Conservation (phyloP, 2,888 invertebrate genomes). For the Caenorhabditis sp. region DNA sequence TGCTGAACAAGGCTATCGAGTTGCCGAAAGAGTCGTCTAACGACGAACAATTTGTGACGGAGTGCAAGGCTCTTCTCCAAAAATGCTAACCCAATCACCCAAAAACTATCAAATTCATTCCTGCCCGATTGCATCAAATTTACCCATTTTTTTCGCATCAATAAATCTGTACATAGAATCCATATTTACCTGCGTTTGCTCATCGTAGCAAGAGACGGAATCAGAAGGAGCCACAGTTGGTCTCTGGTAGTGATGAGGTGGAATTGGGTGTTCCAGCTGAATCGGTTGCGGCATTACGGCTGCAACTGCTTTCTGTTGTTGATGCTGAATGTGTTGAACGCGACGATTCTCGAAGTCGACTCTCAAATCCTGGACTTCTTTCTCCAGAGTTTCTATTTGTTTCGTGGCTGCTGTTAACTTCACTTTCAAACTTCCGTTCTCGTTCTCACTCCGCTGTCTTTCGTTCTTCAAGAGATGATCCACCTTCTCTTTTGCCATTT, state of each 20-base stretch:
- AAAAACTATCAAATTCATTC: neutral
- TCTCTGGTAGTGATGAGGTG: constrained; percentile 33
- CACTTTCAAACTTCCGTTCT: constrained; percentile 42
- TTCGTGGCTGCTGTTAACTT: constrained; percentile 40
- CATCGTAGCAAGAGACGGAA: constrained; percentile 59
- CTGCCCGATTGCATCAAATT: neutral
- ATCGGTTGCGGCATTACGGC: constrained; percentile 50
- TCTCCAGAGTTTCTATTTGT: constrained; percentile 39
- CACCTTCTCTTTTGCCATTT: constrained; percentile 54
- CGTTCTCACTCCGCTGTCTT: constrained; percentile 49
- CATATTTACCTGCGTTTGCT: constrained; percentile 41
- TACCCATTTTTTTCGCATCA: neutral
- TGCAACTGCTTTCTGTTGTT: constrained; percentile 46
- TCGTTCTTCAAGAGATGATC: constrained; percentile 58
- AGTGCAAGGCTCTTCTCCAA: constrained; percentile 67
- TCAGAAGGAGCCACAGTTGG: constrained; percentile 43
- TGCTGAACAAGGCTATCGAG: constrained; percentile 67
- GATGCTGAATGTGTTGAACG: constrained; percentile 20
- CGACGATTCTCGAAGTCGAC: constrained; percentile 37
- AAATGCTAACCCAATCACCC: constrained; percentile 65
- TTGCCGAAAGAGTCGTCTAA: constrained; percentile 62
- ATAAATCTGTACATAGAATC: constrained; percentile 43
- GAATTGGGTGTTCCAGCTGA: constrained; percentile 22
- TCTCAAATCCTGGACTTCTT: constrained; percentile 49
- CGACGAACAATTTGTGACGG: constrained; percentile 68